phyloP scores from a whole-genome alignment of 2,797 vertebrate species.

The Chaunax sp. region DNA sequence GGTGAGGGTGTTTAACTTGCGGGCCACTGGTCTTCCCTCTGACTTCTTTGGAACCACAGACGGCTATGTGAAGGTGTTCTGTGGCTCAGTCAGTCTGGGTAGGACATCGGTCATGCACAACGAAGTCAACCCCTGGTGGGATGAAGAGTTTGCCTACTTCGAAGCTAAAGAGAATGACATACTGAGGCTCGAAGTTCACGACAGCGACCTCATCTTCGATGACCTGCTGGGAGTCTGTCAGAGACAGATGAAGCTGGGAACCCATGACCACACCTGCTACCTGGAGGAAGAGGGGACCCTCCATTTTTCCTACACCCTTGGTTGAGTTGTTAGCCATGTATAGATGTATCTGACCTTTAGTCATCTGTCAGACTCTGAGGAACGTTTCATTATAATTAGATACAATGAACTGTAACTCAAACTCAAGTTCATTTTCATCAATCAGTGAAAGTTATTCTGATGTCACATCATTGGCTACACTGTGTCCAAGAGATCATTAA shows the following conservation, averaged over 20 bases:
- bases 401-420: no score
- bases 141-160: slow-evolving; percentile 53
- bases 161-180: slow-evolving; percentile 16
- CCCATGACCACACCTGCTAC: slow-evolving; percentile 47
- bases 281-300: slow-evolving; percentile 60
- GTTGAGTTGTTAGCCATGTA: background rate
- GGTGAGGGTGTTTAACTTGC: slow-evolving; percentile 54
- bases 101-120: slow-evolving; percentile 34
- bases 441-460: background rate
- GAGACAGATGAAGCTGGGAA: slow-evolving; percentile 48
- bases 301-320: slow-evolving; percentile 61
- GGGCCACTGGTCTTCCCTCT: slow-evolving; percentile 52
- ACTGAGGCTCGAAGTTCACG: slow-evolving; percentile 66
- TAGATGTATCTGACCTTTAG: background rate
- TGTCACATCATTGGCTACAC: background rate
- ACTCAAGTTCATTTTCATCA: no score
- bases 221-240: slow-evolving; percentile 68
- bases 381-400: no score
- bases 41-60: slow-evolving; percentile 45
- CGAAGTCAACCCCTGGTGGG: slow-evolving; percentile 64
- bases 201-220: slow-evolving; percentile 50
- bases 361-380: background rate
- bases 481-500: background rate
- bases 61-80: slow-evolving; percentile 64
- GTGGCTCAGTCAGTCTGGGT: slow-evolving; percentile 37